These are phyloP conservation scores for Chelon labrosus DNA, from an alignment of 2,797 vertebrate species.

Conservation along the genomic window DNA sequence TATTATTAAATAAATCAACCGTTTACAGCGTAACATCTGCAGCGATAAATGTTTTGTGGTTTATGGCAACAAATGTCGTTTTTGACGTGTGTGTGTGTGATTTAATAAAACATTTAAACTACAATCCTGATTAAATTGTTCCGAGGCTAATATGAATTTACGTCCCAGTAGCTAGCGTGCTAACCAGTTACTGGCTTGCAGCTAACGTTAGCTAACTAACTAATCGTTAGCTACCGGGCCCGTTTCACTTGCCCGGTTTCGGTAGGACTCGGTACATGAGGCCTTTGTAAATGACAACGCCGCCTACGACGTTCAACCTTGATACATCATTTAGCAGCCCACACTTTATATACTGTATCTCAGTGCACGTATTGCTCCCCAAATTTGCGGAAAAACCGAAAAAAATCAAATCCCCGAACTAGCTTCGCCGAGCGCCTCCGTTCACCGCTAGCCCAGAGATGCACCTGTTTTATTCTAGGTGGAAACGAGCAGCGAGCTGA, in stretches of 20 bases:
- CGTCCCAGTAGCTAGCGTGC: neutral
- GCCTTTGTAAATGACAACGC: slow-evolving; percentile 60
- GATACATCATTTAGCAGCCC: slow-evolving; percentile 35
- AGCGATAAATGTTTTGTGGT: neutral
- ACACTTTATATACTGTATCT: neutral
- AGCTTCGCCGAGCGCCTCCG: slow-evolving; percentile 12
- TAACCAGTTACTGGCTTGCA: neutral
- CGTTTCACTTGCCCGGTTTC: slow-evolving; percentile 48
- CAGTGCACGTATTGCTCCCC: fast-evolving
- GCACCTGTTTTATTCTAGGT: slow-evolving; percentile 83
- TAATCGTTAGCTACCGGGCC: slow-evolving; percentile 62
- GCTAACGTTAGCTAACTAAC: slow-evolving; percentile 57
- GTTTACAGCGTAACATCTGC: neutral
- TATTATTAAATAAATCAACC: slow-evolving; percentile 6
- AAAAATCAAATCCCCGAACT: neutral
- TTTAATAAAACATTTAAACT: neutral
- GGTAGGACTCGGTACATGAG: slow-evolving; percentile 33
- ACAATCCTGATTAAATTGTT: neutral
- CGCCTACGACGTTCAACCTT: slow-evolving; percentile 53
- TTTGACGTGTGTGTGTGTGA: no score
- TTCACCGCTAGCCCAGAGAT: slow-evolving; percentile 61
- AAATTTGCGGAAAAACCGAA: neutral
- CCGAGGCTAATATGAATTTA: neutral
- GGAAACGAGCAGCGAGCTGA: slow-evolving; percentile 34
- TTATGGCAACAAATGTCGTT: neutral